A percentile compares a stretch with the other conserved stretches of the same genome.
Conservation (phyloP, 2,113 vertebrate genomes). For the Stegostoma tigrinum region DNA sequence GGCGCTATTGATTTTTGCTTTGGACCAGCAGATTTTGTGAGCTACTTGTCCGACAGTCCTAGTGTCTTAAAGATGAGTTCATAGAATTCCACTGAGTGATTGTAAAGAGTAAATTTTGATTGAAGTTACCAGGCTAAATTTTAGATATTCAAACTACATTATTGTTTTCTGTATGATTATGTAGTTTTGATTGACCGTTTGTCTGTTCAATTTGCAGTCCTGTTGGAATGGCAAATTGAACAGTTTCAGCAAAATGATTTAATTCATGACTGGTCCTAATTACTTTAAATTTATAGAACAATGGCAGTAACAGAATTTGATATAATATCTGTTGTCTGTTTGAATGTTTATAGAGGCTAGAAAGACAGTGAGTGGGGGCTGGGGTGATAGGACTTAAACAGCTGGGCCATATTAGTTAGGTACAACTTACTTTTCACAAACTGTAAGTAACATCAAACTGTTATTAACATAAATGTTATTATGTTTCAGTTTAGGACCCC, state of each 20-base stretch:
- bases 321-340: background rate
- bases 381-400: background rate
- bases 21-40: background rate
- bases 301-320: background rate
- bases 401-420: background rate
- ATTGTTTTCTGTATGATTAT: background rate
- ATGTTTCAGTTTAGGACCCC: background rate
- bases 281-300: background rate
- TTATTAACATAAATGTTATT: background rate
- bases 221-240: background rate
- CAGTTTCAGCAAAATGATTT: background rate
- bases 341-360: background rate
- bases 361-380: background rate
- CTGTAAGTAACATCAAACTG: background rate
- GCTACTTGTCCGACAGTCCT: background rate
- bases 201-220: background rate
- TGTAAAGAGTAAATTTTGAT: slow-evolving; percentile 3
- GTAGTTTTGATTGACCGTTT: background rate
- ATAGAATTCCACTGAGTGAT: background rate
- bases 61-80: background rate
- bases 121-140: background rate
- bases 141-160: background rate
- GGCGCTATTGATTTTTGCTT: background rate
- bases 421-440: background rate
- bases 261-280: background rate